These are phyloP conservation scores for Zaprionus inermis DNA, from an alignment of 1,140 invertebrate species.

Conservation along the genomic window DNA sequence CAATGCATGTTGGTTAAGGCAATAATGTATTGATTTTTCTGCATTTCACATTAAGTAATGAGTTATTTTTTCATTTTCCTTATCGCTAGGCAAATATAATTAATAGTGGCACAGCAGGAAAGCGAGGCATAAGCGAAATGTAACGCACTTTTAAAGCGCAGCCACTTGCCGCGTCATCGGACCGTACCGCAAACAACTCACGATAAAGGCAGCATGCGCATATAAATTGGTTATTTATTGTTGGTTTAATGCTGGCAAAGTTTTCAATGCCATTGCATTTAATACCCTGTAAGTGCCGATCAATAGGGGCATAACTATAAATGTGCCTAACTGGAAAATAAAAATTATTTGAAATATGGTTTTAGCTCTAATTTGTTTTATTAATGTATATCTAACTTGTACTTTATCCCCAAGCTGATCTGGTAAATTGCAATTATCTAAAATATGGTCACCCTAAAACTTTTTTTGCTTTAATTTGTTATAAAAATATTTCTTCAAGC, in stretches of 20 bases:
- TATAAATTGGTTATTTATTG: conserved; percentile 81
- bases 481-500: too few relatives aligned
- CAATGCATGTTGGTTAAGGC: too few relatives aligned
- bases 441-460: too few relatives aligned
- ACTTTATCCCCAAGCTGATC: too few relatives aligned
- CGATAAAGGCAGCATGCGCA: conserved; percentile 75
- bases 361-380: too few relatives aligned
- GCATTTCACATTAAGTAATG: not conserved
- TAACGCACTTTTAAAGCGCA: conserved; percentile 2
- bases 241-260: conserved; percentile 49
- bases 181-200: conserved; percentile 22
- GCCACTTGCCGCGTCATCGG: not conserved
- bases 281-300: not conserved
- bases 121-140: not conserved
- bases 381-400: too few relatives aligned
- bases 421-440: too few relatives aligned
- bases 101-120: conserved; percentile 48
- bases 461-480: too few relatives aligned
- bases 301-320: not conserved
- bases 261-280: conserved; percentile 45
- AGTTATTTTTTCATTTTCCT: conserved; percentile 21
- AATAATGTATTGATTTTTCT: not conserved
- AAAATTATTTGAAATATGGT: not conserved
- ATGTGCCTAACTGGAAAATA: not conserved
- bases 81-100: conserved; percentile 52